Evolutionary conservation across 1,140 invertebrate genomes (phyloP), one percentile per base, ranked within the genome.

Genomic region (Scaptomyza montana): DNA sequence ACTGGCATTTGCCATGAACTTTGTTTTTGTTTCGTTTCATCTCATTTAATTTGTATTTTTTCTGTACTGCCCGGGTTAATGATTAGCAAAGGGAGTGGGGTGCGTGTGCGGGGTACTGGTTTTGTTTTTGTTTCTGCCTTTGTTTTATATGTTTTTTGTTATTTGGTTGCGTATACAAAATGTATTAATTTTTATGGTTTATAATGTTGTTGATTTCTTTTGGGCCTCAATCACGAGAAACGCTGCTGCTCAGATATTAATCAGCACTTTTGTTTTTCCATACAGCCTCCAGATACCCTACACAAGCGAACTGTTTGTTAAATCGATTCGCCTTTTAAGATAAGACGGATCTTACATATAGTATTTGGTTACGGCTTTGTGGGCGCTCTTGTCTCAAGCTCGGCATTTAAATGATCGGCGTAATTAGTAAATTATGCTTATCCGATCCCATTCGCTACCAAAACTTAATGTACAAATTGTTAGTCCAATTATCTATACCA

Each of bases 181-280:
- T 81, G 21, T 87, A 87, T 82, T 86, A 87, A 87, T 87, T 86
- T 82, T 78, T 75, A 87, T 80, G 74, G 69, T 77, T 80, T 67
- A 78, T 84, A 86, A 60, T 84, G 82, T 79, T 66, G 76, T 84
- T 79, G 73, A 76, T 69, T 69, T 85, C 68, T 60, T 70, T 59
- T 66, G 13, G 60, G 28, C 54, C 69, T 45, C 60, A 78, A 68
- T 79, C 75, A 78, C 56, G 70, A 53, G 71, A 78, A 78, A 54
- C 68, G 56, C 62, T 69, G 33, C 33, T 36, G 39, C 36, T 46
- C 46, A 43, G 59, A 67, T 57, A 77, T 57, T 65, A 51, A 78
- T 78, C 77, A 74, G 59, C 70, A 55, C 64, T 66, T 81, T 70
- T 77, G 39, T 33, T 59, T 30, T 49, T 36, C 21, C 21, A 25